These are phyloP conservation scores for Myzus persicae DNA, from an alignment of 1,140 invertebrate genomes.

Conservation along the genomic window DNA sequence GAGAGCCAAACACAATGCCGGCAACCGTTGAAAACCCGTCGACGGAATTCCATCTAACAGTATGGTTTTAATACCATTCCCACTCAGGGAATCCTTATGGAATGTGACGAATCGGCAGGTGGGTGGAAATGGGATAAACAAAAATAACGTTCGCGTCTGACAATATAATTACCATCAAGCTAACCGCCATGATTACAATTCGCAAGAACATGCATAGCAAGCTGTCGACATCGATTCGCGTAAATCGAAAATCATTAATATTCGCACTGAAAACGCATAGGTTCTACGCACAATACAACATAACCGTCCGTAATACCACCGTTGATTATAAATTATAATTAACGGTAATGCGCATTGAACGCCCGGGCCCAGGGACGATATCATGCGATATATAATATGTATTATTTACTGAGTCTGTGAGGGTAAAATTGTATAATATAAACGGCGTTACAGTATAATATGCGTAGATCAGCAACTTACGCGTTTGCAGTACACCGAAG, in stretches of 20 bases:
- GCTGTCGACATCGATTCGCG: not conserved
- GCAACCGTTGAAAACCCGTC: not conserved
- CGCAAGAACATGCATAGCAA: not conserved
- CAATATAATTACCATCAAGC: not conserved
- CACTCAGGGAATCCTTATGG: not conserved
- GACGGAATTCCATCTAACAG: not conserved
- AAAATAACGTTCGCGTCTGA: not conserved
- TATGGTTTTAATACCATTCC: not conserved
- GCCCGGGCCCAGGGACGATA: too few relatives aligned
- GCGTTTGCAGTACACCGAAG: not conserved
- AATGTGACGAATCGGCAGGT: not conserved
- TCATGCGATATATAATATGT: not conserved
- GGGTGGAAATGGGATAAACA: not conserved
- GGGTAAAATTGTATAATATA: not conserved
- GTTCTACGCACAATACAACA: not conserved
- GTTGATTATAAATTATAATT: conserved; percentile 14
- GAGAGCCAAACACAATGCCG: too few relatives aligned
- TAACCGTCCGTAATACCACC: not conserved
- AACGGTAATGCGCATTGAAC: not conserved
- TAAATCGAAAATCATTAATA: conserved; percentile 15
- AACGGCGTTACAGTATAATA: not conserved
- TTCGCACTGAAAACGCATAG: not conserved
- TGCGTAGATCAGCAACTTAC: not conserved
- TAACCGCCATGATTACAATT: not conserved
- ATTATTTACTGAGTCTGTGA: not conserved